Conservation (phyloP, 2,113 vertebrate species). For the Erythrocercus mccallii region DNA sequence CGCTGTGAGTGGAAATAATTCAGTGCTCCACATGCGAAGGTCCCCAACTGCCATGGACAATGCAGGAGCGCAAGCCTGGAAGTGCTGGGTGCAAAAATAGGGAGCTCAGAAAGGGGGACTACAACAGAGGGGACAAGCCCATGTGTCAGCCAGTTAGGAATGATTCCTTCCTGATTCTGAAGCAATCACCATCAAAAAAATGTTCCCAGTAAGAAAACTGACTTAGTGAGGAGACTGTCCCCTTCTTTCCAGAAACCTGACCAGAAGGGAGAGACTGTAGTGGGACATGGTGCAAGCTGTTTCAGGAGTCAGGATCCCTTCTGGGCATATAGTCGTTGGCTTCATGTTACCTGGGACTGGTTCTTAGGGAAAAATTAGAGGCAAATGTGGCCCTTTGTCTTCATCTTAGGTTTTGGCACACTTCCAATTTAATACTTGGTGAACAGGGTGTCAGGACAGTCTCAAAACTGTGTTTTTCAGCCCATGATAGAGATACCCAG, state of each 20-base stretch:
- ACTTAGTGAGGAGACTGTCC: not conserved
- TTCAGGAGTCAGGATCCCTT: not conserved
- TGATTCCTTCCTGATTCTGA: not conserved
- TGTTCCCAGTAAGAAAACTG: not conserved
- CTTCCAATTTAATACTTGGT: not conserved
- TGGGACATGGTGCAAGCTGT: not conserved
- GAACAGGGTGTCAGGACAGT: not conserved
- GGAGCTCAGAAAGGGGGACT: not conserved
- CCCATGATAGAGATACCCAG: not conserved
- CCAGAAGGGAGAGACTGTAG: not conserved
- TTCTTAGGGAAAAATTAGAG: not conserved
- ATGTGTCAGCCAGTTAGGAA: not conserved
- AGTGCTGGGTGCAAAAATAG: not conserved
- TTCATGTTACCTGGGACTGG: not conserved
- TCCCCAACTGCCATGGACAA: rapidly evolving
- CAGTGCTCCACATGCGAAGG: not conserved
- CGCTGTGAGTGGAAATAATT: not conserved
- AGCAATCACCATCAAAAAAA: not conserved
- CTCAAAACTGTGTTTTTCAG: not conserved
- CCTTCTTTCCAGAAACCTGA: not conserved
- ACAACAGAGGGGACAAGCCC: not conserved
- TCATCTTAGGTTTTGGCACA: not conserved
- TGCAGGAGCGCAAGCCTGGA: not conserved
- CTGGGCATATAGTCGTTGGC: not conserved
- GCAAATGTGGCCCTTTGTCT: not conserved